Evolutionary conservation across 2,888 invertebrate genomes (phyloP).

Genomic region (Rotaria magnacalcarata): DNA sequence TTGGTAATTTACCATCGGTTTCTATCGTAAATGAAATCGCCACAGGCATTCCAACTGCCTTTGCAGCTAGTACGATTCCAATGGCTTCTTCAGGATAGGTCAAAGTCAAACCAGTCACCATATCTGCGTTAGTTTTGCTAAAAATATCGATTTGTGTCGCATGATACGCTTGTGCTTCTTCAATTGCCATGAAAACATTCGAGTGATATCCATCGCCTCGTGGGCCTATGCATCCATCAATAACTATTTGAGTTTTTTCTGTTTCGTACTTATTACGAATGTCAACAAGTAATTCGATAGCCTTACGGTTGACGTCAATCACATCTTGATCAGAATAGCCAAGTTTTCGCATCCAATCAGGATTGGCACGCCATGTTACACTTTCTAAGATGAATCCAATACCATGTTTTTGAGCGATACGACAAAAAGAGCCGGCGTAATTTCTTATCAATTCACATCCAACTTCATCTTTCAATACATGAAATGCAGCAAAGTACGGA

Average conservation of each 20-base stretch:
- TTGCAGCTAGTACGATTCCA: not conserved
- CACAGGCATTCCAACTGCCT: not conserved
- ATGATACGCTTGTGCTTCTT: constrained; percentile 30
- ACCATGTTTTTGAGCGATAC: not conserved
- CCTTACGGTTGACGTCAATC: not conserved
- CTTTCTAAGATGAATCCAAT: not conserved
- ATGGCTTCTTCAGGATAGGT: not conserved
- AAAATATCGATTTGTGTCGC: not conserved
- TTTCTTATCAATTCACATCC: not conserved
- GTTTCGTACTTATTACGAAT: constrained; percentile 7
- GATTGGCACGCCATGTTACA: not conserved
- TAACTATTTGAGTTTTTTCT: not conserved
- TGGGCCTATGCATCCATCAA: not conserved
- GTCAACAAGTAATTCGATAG: not conserved
- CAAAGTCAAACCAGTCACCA: not conserved
- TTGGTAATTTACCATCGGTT: not conserved
- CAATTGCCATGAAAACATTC: not conserved
- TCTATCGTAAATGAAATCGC: not conserved
- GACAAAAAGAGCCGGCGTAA: not conserved
- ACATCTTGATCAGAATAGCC: constrained; percentile 2
- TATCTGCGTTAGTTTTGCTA: not conserved
- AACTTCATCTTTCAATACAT: not conserved
- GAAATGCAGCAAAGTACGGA: not conserved
- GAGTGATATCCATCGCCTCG: not conserved
- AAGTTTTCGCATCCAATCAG: constrained; percentile 2